phyloP scores from a whole-genome alignment of 2,113 vertebrate species.

The Anolis sagrei region DNA sequence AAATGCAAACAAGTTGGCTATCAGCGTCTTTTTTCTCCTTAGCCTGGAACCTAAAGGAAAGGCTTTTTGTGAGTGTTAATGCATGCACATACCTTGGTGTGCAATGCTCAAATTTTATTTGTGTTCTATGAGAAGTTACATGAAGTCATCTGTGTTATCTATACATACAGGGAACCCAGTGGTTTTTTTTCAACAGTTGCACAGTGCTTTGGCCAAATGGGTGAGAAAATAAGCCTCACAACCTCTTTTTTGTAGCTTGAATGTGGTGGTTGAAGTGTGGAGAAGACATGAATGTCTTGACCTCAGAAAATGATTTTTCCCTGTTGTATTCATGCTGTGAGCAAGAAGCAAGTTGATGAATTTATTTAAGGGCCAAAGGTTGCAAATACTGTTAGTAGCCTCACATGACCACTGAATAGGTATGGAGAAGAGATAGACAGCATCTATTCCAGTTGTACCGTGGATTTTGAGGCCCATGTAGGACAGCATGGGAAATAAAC shows the following conservation, averaged over 20 bases:
- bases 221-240: background rate
- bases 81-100: no score
- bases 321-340: background rate
- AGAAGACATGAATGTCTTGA: no score
- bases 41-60: background rate
- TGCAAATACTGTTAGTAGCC: background rate
- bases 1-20: background rate
- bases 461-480: background rate
- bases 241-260: background rate
- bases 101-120: background rate
- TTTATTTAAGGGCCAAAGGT: background rate
- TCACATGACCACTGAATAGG: no score
- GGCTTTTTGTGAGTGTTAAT: no score
- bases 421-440: no score
- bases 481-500: no score
- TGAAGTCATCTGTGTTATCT: background rate
- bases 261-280: no score
- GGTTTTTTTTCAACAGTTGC: background rate
- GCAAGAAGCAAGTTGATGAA: background rate
- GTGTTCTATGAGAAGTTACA: background rate
- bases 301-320: no score
- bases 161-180: background rate
- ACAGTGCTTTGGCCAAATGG: background rate
- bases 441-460: background rate
- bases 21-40: background rate